Evolutionary conservation across 2,113 vertebrate species (phyloP).

Genomic region (Manacus vitellinus): DNA sequence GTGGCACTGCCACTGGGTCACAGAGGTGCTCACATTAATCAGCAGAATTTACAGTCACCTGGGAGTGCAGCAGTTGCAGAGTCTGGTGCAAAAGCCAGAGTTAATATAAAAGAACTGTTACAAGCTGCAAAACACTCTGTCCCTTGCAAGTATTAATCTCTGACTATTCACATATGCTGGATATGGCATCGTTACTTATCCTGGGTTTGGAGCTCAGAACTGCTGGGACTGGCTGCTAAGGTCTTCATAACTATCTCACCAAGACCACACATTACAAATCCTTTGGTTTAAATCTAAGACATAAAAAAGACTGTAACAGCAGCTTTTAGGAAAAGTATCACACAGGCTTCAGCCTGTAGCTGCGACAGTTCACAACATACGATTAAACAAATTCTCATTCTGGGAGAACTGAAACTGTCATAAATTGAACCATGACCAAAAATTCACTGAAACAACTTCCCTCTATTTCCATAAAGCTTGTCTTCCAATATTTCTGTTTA

Average conservation of each 20-base stretch:
- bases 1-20: not conserved
- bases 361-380: not conserved
- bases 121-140: not conserved
- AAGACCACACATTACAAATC: not conserved
- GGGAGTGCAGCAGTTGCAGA: not conserved
- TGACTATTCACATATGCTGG: not conserved
- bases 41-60: slow-evolving; percentile 5
- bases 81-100: not conserved
- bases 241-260: not conserved
- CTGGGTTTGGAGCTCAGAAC: not conserved
- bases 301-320: not conserved
- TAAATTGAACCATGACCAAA: not conserved
- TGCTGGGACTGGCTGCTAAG: not conserved
- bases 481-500: not conserved
- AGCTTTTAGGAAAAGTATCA: not conserved
- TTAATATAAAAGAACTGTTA: not conserved
- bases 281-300: not conserved
- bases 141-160: not conserved
- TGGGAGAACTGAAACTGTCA: not conserved
- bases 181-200: not conserved
- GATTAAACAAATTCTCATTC: not conserved
- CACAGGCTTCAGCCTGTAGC: not conserved
- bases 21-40: not conserved
- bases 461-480: not conserved
- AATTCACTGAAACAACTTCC: not conserved